A percentile compares a stretch with the other conserved stretches of the same genome.
Evolutionary conservation across 2,797 vertebrate species (phyloP).

Genomic region (Alca torda): DNA sequence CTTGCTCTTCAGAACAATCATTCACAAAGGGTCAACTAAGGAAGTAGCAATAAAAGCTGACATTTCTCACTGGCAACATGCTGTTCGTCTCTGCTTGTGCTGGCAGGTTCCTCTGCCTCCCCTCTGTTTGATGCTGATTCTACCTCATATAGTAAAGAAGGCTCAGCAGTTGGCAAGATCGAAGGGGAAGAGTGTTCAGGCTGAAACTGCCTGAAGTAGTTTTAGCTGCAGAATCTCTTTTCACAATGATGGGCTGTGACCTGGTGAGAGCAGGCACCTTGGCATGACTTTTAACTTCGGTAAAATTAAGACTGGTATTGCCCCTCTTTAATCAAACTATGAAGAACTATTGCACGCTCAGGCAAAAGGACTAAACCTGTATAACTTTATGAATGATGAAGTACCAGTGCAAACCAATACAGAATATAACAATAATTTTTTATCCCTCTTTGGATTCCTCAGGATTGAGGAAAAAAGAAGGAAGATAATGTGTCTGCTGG

Average conservation of each 20-base stretch:
- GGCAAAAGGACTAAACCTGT: background rate
- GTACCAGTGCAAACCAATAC: background rate
- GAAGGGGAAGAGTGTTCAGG: conserved; percentile 57
- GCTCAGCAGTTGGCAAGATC: conserved; percentile 67
- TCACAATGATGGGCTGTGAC: background rate
- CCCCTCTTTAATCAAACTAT: background rate
- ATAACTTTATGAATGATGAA: background rate
- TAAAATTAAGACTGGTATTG: background rate
- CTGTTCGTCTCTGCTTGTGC: conserved; percentile 49
- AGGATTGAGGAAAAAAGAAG: background rate
- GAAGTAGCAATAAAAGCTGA: conserved; percentile 77
- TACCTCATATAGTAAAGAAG: conserved; percentile 58
- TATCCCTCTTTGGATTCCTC: background rate
- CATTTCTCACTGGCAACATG: conserved; percentile 74
- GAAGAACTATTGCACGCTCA: background rate
- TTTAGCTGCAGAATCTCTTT: conserved; percentile 37
- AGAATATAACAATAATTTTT: background rate
- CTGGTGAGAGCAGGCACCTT: background rate
- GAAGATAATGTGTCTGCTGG: background rate
- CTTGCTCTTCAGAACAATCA: conserved; percentile 67
- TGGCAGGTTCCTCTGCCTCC: conserved; percentile 71
- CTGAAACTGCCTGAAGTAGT: conserved; percentile 56
- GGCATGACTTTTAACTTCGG: background rate
- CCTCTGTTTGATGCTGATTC: conserved; percentile 67
- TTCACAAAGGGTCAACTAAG: conserved; percentile 64